Evolutionary conservation across 2,113 vertebrate genomes (phyloP), one percentile per base, ranked within the genome.

Genomic region (Hucho hucho): DNA sequence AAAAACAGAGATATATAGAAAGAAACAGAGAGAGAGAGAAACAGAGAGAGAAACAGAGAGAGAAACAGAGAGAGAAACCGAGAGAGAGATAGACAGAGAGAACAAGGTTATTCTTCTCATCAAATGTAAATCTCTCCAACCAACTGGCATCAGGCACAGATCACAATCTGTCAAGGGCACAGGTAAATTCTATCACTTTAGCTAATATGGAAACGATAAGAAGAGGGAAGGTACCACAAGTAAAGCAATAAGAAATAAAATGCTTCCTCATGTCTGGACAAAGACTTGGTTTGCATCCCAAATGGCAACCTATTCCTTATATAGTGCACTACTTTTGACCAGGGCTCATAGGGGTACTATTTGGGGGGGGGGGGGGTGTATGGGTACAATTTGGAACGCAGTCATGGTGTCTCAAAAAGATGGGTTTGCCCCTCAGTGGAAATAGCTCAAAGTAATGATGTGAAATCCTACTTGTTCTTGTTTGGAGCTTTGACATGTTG

Each of bases 241-340:
- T 77, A 70, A 76, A 78, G 85, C 75, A 83, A 89, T 90, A 82
- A 87, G 85, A 75, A 83, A 89, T 90, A 82, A 88, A 91, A 84
- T 32, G 67, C 74, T 81, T 90, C 84, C 81, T 82, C 74, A 71
- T 84, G 84, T 87, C 76, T 79, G 83, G 82, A 87, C 74, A 88
- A 75, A 74, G 65, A 64, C 65, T 78, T 53, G 67, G 22, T 65
- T 16, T 49, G 14, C 49, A 4, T 53, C 80, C 73, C 72, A 37
- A 25, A 29, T 73, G 78, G 74, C 75, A 43, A 20, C 13, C 14
- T 72, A 14, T 63, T 58, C 7, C 22, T 28, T 13, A n/a, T 53
- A 53, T 18, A 5, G 49, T 18, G 16, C 16, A 18, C 16, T 53
- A 53, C 49, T 53, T 43, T 53, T 53, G 49, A 53, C 49, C 49